Percentiles rank a stretch among this genome's conserved stretches.
Conservation (phyloP, 2,797 vertebrate genomes). For the Potorous gilbertii region DNA sequence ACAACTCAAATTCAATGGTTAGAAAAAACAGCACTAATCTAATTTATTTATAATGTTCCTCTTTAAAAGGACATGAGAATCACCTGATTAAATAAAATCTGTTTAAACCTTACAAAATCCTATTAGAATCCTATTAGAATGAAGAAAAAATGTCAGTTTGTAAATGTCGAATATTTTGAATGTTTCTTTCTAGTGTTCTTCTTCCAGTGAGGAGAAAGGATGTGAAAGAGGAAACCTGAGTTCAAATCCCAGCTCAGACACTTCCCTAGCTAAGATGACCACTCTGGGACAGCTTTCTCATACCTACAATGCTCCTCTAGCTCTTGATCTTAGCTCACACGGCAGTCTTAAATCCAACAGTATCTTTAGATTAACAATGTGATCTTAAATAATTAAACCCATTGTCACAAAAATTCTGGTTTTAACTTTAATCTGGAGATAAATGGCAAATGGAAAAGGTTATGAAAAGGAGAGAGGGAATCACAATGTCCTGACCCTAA, state of each 20-base stretch:
- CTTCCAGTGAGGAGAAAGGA: neutral
- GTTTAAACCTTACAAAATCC: neutral
- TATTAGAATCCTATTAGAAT: constrained; percentile 24
- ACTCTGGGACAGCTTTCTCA: neutral
- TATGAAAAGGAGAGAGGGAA: constrained; percentile 38
- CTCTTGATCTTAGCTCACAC: neutral
- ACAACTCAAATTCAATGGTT: constrained; percentile 31
- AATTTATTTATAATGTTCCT: constrained; percentile 33
- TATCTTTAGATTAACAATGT: constrained; percentile 13
- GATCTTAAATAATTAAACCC: constrained; percentile 25
- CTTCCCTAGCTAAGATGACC: neutral
- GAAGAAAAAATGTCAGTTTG: neutral
- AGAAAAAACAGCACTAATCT: constrained; percentile 11
- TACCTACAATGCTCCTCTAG: neutral
- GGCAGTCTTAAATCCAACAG: constrained; percentile 10
- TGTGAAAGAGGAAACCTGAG: neutral
- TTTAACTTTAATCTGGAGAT: constrained; percentile 57
- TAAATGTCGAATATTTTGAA: neutral
- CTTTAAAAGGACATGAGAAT: constrained; percentile 2
- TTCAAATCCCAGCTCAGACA: neutral
- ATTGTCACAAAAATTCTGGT: constrained; percentile 36
- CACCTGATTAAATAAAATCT: constrained; percentile 24
- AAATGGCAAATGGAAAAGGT: constrained; percentile 28
- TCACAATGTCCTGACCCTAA: neutral
- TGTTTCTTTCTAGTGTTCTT: neutral